Percentiles rank a stretch among this genome's conserved stretches.
These are phyloP conservation scores for Heliocidaris tuberculata DNA, from an alignment of 35 echinoderm and acorn worm species.

Conservation along the genomic window DNA sequence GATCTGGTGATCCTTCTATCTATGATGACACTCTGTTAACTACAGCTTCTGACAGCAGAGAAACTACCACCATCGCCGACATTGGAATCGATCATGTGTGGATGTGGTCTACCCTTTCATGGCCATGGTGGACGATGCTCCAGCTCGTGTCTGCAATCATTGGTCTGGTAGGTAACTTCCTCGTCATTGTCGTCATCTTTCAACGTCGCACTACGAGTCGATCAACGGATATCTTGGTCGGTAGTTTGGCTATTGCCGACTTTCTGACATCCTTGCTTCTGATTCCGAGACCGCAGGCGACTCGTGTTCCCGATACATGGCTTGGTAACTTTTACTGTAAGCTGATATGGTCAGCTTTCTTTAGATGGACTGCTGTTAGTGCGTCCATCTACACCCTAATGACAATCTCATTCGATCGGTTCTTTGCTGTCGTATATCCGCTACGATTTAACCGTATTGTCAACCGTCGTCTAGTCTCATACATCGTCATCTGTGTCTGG, in stretches of 20 bases:
- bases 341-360: slow-evolving; percentile 10
- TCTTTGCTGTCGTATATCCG: not conserved
- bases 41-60: not conserved
- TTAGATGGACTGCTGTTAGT: not conserved
- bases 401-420: not conserved
- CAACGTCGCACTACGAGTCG: slow-evolving; percentile 7
- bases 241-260: slow-evolving; percentile 20
- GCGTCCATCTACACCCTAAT: slow-evolving; percentile 14
- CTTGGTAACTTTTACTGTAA: slow-evolving; percentile 32
- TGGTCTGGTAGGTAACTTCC: not conserved
- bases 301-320: not conserved
- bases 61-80: not conserved
- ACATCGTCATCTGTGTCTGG: not conserved
- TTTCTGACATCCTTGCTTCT: not conserved
- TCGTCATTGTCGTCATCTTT: slow-evolving; percentile 1
- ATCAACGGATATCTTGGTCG: slow-evolving; percentile 8
- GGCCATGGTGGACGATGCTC: slow-evolving; percentile 41
- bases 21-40: not conserved
- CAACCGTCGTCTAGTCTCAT: not conserved
- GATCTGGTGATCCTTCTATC: not conserved
- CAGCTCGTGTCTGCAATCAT: not conserved
- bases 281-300: not conserved
- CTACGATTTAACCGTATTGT: slow-evolving; percentile 1
- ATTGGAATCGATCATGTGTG: not conserved
- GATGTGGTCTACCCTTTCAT: not conserved